These are phyloP conservation scores for Bombus impatiens DNA, from an alignment of 1,140 invertebrate species.

Conservation along the genomic window DNA sequence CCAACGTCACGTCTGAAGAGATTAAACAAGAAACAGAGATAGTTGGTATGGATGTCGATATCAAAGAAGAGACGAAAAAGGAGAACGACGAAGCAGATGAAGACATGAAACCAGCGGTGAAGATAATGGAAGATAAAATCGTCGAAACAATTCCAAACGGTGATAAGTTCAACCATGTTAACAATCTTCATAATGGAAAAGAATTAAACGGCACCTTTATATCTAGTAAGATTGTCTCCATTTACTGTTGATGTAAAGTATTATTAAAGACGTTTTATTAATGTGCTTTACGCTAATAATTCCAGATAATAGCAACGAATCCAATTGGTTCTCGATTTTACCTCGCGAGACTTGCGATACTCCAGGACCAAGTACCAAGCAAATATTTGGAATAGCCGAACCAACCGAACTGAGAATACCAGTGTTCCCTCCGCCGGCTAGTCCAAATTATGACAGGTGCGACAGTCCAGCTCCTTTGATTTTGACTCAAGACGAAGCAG, in stretches of 20 bases:
- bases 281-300: slow-evolving; percentile 39
- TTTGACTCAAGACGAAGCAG: slow-evolving; percentile 89
- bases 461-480: slow-evolving; percentile 90
- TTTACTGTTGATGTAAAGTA: background rate
- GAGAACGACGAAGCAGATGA: slow-evolving; percentile 69
- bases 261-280: background rate
- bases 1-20: slow-evolving; percentile 79
- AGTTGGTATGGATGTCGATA: slow-evolving; percentile 70
- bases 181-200: slow-evolving; percentile 80
- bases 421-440: slow-evolving; percentile 85
- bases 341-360: slow-evolving; percentile 86
- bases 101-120: slow-evolving; percentile 65
- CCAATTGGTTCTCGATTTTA: slow-evolving; percentile 86
- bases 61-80: slow-evolving; percentile 74
- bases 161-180: slow-evolving; percentile 79
- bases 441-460: slow-evolving; percentile 86
- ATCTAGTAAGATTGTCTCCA: slow-evolving; percentile 68
- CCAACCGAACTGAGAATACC: slow-evolving; percentile 85
- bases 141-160: slow-evolving; percentile 78
- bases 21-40: slow-evolving; percentile 80
- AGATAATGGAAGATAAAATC: slow-evolving; percentile 76
- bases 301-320: slow-evolving; percentile 74
- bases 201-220: slow-evolving; percentile 80
- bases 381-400: slow-evolving; percentile 80
- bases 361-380: slow-evolving; percentile 79